These are phyloP conservation scores for Rhopilema esculentum DNA, from an alignment of 30 jellyfish, hydroid and myxozoan genomes.

Conservation along the genomic window DNA sequence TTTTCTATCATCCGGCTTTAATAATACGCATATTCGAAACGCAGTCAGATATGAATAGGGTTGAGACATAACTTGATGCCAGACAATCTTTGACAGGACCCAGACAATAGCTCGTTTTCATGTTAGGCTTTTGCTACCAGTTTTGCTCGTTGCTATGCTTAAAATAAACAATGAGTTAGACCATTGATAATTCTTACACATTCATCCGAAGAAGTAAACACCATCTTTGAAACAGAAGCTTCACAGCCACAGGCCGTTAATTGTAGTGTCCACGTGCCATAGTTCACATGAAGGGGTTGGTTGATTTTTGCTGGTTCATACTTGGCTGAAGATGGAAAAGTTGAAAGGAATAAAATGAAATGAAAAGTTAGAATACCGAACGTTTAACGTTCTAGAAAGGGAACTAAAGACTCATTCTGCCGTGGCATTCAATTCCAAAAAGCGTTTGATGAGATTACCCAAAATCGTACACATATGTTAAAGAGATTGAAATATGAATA, in stretches of 20 bases:
- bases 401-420: no score
- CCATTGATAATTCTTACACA: background rate
- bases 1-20: no score
- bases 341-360: no score
- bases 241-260: conserved; percentile 14
- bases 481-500: no score
- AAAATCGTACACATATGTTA: no score
- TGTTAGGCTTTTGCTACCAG: background rate
- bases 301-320: conserved; percentile 25
- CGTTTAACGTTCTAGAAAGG: no score
- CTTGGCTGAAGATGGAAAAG: background rate
- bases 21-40: no score
- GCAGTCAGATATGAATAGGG: background rate
- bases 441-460: no score
- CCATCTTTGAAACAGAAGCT: conserved; percentile 4
- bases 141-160: background rate
- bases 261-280: background rate
- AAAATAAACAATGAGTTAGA: background rate
- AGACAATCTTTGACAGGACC: background rate
- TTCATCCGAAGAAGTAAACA: background rate
- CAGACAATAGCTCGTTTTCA: background rate
- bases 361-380: no score
- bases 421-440: no score
- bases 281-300: conserved; percentile 71
- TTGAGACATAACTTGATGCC: background rate